Base-by-base conservation (phyloP, 2,113 vertebrate genomes). In the Clarias gariepinus region DNA sequence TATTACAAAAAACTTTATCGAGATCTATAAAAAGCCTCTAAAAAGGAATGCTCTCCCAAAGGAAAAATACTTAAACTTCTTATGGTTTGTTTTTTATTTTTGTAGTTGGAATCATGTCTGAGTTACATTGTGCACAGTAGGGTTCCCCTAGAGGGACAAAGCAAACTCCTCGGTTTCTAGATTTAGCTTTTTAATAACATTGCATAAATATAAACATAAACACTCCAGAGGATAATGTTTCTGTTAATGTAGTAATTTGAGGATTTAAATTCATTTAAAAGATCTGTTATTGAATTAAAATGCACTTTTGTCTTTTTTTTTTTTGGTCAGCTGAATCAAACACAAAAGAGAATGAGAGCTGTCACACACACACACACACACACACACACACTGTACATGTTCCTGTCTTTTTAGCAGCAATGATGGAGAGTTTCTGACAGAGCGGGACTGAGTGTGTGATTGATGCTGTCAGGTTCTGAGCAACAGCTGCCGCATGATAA, bases 401-500 rank as follows among this genome's bases (percentile, higher is more conserved):
- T 92, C 90, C 92, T 91, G 91, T 81, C 1, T 89, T 89, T 91
- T 93, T 91, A 91, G 87, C 90, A 88, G 86, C 88, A 90, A 90
- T 92, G 92, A 93, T 90, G 91, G 89, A 90, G 74, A 36, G 87
- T 90, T 87, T 82, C 84, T 91, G 89, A 91, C 87, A 80, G 84
- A 87, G 68, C 89, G n/a, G 86, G 33, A 83, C 68, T 33, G 58
- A 87, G 88, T 84, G 86, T 85, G 91, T 93, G 93, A 95, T 94
- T 91, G 93, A 94, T 94, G 92, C 90, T 86, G 80, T 89, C 23
- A 89, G 87, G 5, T 41, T 88, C 83, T 94, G 93, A 95, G 90
- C 93, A 94, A 91, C 94, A 93, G 91, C 85, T 83, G 89, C 88
- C 87, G 89, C 88, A 87, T 91, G 92, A 95, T 94, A 93, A 89